phyloP scores from a whole-genome alignment of 2,797 vertebrate genomes.

The Gymnoscopelus microlampas region DNA sequence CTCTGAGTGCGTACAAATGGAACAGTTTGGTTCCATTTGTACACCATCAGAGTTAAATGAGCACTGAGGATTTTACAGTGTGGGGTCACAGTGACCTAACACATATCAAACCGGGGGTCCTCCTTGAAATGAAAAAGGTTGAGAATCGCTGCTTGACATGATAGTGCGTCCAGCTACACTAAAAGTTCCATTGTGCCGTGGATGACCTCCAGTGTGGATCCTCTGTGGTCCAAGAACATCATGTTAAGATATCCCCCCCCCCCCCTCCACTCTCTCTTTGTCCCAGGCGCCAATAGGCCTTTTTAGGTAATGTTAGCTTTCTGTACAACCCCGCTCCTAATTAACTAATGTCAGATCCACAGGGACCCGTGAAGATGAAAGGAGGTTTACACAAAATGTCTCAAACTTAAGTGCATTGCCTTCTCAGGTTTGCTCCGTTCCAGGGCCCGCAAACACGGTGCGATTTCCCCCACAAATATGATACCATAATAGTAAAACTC shows the following conservation, averaged over 20 bases:
- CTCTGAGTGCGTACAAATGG: no score
- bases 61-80: no score
- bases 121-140: no score
- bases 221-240: constrained; percentile 66
- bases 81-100: no score
- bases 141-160: constrained; percentile 1
- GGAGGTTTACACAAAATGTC: constrained; percentile 43
- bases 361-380: constrained; percentile 41
- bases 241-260: constrained; percentile 39
- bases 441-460: not conserved
- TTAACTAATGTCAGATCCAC: constrained; percentile 63
- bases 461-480: not conserved
- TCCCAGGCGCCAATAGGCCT: constrained; percentile 62
- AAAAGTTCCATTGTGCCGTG: constrained; percentile 44
- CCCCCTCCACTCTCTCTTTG: constrained; percentile 33
- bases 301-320: constrained; percentile 82
- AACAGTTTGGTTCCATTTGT: no score
- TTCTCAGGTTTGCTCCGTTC: constrained; percentile 14
- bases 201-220: constrained; percentile 52
- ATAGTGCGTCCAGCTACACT: constrained; percentile 11
- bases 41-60: no score
- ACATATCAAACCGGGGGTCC: no score
- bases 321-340: constrained; percentile 58
- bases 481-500: constrained; percentile 11
- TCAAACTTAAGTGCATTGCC: constrained; percentile 21